Base-by-base conservation (phyloP, 1,140 invertebrate species). In the Diachasmimorpha longicaudata region DNA sequence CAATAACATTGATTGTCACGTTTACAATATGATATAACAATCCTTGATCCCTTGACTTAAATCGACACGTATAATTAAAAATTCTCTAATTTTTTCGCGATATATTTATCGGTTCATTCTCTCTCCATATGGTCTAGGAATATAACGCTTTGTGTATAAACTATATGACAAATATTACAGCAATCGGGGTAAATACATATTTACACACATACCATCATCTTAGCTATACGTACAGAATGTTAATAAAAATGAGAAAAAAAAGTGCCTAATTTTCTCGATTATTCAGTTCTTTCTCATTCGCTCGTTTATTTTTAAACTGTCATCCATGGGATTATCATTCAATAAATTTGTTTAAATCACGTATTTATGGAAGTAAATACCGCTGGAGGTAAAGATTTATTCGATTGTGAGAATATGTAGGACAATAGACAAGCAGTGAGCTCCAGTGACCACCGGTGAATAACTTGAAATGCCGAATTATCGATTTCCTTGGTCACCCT, bases 121-220 rank as follows among this genome's bases (percentile, higher is more conserved):
- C 11, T 36, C 23, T 52, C n/a, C 9, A 52, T 16, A 21, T 16
- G n/a, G 19, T 52, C 48, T 52, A 52, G 16, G 6, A 4, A 52
- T 14, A 52, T 21, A 58, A 13, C 10, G 2, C 48, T 71, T 71
- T 37, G 5, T 72, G 31, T 72, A 72, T 72, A 72, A 72, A 72
- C 70, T 72, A 72, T 72, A 72, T 72, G 70, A 37, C 70, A 72
- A 72, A 55, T 36, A 36, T 37, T 48, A 72, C 21, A 19, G 23
- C 46, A 72, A 55, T 46, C 46, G 21, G 21, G 23, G 25, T 52
- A 71, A 21, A 72, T 72, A 72, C 70, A 72, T 72, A 72, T 72
- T 5, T 72, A 72, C 70, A 72, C 31, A 58, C 13, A 72, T 55
- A 37, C 48, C 14, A 58, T 58, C 36, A 13, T 55, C 46, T 31